Base-by-base conservation (phyloP, 2,888 invertebrate genomes). In the Caradrina kadenii region DNA sequence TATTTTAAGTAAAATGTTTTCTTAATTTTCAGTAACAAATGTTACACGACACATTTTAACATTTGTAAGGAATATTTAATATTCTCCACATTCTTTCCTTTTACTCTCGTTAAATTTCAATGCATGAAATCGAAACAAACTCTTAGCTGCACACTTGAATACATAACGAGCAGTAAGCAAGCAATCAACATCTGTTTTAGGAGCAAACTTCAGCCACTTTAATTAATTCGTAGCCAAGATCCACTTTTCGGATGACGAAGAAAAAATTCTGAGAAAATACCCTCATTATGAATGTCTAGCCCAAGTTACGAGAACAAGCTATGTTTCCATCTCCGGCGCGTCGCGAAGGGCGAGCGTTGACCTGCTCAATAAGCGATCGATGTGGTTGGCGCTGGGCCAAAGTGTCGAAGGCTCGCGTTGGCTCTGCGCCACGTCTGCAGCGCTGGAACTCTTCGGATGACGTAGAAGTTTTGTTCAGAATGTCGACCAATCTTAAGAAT, bases 281-380 rank as follows among this genome's bases (percentile, higher is more conserved):
- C 35, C 39, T 70, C 50, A 62, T 73, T 67, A 69, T 54, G 48
- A 48, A 48, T 19, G 22, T 71, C 50, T 66, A 54, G 31, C 19
- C 22, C n/a, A 65, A 81, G 54, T 69, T 73, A 26, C 13, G 42
- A 42, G 55, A 65, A 73, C 60, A 70, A 73, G 68, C 26, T 60
- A 56, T 71, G 64, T 82, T 71, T 86, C 80, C 87, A 87, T 84
- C 73, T 63, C 86, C 69, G 84, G 76, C 63, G 66, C 52, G 68
- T 66, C 71, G 67, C 68, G 84, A 84, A 86, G 84, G 86, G 71
- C 86, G 89, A 84, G 65, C 89, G 81, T 87, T 89, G 90, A 89
- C 90, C 90, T 75, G 81, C 78, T 79, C 81, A 79, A 82, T 85
- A 80, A 85, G 74, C 91, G 89, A 91, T 91, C 91, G 90, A 91